A percentile compares a stretch with the other conserved stretches of the same genome.
phyloP scores from a whole-genome alignment of 2,113 vertebrate genomes.

The Chamaea fasciata region DNA sequence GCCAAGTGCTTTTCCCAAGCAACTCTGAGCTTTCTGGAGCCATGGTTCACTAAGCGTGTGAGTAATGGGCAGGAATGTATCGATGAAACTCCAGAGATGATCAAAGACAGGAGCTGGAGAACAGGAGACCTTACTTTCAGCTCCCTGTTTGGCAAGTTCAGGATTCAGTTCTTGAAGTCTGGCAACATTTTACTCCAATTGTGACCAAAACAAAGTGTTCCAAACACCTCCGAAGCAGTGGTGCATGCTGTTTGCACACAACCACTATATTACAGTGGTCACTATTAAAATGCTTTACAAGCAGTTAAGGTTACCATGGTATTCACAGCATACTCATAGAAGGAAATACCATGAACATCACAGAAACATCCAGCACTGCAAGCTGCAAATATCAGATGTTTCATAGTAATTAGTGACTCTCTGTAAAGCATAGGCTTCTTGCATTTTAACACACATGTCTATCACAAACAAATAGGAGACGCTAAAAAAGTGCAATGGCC shows the following conservation, averaged over 20 bases:
- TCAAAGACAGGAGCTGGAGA: neutral
- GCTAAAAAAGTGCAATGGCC: neutral
- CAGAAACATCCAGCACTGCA: neutral
- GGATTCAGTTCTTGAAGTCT: neutral
- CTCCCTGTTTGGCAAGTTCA: neutral
- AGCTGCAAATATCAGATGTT: neutral
- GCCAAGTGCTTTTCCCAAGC: slow-evolving; percentile 36
- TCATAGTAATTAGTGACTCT: neutral
- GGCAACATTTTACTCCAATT: neutral
- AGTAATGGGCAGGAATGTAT: neutral
- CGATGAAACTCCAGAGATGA: slow-evolving; percentile 20
- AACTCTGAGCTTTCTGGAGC: neutral
- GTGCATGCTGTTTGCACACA: slow-evolving; percentile 38
- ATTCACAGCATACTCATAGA: neutral
- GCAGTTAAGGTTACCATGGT: slow-evolving; percentile 25
- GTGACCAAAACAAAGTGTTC: neutral
- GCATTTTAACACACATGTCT: neutral
- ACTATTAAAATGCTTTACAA: slow-evolving; percentile 51
- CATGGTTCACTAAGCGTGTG: neutral
- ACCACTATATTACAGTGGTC: slow-evolving; percentile 27
- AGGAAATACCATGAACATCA: slow-evolving; percentile 9
- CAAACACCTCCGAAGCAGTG: neutral
- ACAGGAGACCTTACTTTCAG: neutral
- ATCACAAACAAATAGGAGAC: neutral
- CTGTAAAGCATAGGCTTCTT: neutral